Evolutionary conservation across 1,140 invertebrate genomes (phyloP).

Genomic region (Papilio xuthus): DNA sequence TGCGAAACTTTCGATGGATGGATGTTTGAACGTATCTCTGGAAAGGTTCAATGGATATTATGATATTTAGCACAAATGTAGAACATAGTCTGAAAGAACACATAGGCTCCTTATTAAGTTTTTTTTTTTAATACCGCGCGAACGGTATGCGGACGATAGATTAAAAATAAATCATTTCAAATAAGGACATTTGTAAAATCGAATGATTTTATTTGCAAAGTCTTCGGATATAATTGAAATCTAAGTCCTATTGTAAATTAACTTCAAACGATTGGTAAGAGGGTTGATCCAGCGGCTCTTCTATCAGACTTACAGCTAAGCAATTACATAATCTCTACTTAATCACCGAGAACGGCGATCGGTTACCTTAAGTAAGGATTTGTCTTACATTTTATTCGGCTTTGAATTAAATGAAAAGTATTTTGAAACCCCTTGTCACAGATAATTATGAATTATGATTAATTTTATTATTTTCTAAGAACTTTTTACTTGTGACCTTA

Average conservation of each 20-base stretch:
- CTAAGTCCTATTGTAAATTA: slow-evolving; percentile 13
- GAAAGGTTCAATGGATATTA: too few species aligned
- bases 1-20: too few species aligned
- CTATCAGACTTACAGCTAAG: slow-evolving; percentile 22
- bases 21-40: too few species aligned
- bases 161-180: too few species aligned
- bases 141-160: too few species aligned
- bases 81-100: too few species aligned
- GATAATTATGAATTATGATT: neutral
- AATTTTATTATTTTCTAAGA: neutral
- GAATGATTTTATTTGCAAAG: neutral
- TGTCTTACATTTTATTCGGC: neutral
- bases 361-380: slow-evolving; percentile 19
- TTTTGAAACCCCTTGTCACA: neutral
- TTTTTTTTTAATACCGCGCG: too few species aligned
- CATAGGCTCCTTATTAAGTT: too few species aligned
- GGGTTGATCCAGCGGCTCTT: slow-evolving; percentile 1
- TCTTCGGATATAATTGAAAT: slow-evolving; percentile 12
- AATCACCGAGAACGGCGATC: slow-evolving; percentile 1
- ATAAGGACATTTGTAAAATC: neutral
- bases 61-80: too few species aligned
- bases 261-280: slow-evolving; percentile 7
- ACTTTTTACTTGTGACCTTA: neutral
- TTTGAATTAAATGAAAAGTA: slow-evolving; percentile 6
- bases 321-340: slow-evolving; percentile 11